These are phyloP conservation scores for Indri indri DNA, from an alignment of 2,113 vertebrate genomes.

Conservation along the genomic window DNA sequence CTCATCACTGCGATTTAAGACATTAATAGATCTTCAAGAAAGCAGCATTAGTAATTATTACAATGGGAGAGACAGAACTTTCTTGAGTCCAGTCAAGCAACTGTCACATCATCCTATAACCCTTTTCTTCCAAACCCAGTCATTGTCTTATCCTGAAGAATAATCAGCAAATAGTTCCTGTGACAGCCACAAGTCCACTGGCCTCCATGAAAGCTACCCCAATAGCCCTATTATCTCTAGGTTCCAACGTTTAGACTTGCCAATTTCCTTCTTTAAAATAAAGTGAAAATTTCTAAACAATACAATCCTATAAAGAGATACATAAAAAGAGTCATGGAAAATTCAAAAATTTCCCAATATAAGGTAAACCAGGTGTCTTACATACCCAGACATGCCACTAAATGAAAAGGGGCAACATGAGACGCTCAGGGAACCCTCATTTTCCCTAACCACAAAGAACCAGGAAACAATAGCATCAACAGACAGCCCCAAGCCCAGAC, in stretches of 20 bases:
- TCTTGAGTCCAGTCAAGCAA: not conserved
- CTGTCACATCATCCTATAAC: not conserved
- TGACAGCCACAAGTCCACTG: not conserved
- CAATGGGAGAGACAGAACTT: not conserved
- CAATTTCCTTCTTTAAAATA: constrained; percentile 35
- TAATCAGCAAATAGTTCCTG: not conserved
- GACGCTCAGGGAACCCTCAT: not conserved
- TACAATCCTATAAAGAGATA: not conserved
- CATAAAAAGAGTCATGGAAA: not conserved
- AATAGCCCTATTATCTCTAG: not conserved
- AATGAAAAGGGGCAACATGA: not conserved
- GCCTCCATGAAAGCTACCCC: not conserved
- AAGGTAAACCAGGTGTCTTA: not conserved
- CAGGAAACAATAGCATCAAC: not conserved
- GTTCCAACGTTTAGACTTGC: not conserved
- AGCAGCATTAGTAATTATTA: constrained; percentile 23
- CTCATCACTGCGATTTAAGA: not conserved
- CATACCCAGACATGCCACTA: not conserved
- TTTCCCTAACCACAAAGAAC: not conserved
- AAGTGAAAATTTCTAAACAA: constrained; percentile 8
- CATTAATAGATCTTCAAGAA: not conserved
- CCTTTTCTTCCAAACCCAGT: not conserved
- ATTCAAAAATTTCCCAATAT: not conserved
- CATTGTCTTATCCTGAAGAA: not conserved
- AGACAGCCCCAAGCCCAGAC: not conserved